Conservation (phyloP, 2,797 vertebrate species). For the Danio jaintianensis region DNA sequence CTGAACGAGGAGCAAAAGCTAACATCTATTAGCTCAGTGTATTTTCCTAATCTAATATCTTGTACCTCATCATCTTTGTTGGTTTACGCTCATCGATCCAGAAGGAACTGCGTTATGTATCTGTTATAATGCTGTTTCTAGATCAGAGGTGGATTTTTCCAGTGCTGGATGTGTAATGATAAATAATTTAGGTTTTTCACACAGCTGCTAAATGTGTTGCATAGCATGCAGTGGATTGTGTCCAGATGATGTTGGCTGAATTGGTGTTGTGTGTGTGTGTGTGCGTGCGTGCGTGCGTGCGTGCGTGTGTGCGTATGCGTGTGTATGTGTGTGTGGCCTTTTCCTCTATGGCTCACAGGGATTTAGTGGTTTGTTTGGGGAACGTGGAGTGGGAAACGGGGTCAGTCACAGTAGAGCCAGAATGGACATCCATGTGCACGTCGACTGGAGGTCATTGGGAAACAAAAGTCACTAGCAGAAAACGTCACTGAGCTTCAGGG, state of each 20-base stretch:
- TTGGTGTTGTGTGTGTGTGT: neutral
- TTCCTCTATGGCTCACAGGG: conserved; percentile 15
- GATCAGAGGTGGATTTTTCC: conserved; percentile 31
- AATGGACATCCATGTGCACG: conserved; percentile 6
- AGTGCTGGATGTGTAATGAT: conserved; percentile 4
- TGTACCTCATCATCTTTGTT: conserved; percentile 27
- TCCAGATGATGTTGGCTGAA: conserved; percentile 11
- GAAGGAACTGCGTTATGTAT: neutral
- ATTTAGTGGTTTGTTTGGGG: conserved; percentile 1
- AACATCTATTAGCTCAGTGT: neutral
- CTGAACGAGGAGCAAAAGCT: neutral
- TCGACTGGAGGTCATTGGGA: conserved; percentile 26
- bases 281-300: too few relatives aligned
- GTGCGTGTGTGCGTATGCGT: too few relatives aligned
- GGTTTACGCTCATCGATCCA: conserved; percentile 39
- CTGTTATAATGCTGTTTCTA: conserved; percentile 25
- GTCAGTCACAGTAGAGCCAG: conserved; percentile 33
- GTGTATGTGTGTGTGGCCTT: conserved; percentile 16
- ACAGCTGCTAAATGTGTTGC: neutral
- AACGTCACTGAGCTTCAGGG: conserved; percentile 31
- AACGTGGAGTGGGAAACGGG: neutral
- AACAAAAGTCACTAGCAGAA: neutral
- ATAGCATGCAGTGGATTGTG: neutral
- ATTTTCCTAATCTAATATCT: neutral
- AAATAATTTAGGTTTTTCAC: conserved; percentile 21